A percentile compares a stretch with the other conserved stretches of the same genome.
These are phyloP conservation scores for Elysia chlorotica DNA, from an alignment of 1,140 invertebrate genomes.

Conservation along the genomic window DNA sequence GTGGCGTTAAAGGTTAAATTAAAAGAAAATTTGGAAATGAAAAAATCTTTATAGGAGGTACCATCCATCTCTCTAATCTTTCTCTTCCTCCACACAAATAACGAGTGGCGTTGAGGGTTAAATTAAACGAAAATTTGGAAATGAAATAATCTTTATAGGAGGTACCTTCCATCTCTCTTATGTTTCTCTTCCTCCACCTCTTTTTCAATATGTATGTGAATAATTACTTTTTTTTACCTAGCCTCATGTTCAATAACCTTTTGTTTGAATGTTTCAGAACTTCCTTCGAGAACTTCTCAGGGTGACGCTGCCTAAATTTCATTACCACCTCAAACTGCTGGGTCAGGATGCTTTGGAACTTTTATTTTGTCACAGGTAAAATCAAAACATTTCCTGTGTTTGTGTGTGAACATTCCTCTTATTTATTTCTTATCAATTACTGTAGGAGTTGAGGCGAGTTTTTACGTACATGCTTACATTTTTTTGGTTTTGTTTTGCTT, in stretches of 20 bases:
- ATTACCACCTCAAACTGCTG: slow-evolving; percentile 78
- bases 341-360: slow-evolving; percentile 81
- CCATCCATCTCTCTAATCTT: not conserved
- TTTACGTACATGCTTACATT: too few species aligned
- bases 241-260: too few species aligned
- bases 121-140: not conserved
- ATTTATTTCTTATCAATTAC: too few species aligned
- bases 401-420: too few species aligned
- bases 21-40: not conserved
- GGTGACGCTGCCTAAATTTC: slow-evolving; percentile 86
- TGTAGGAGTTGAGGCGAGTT: too few species aligned
- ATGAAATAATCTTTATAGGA: not conserved
- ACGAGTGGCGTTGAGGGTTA: not conserved
- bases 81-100: too few species aligned
- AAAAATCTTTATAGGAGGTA: not conserved
- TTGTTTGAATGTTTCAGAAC: slow-evolving; percentile 67
- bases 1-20: not conserved
- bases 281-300: slow-evolving; percentile 85
- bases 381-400: too few species aligned
- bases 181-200: too few species aligned
- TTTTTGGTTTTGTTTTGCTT: too few species aligned
- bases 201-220: too few species aligned
- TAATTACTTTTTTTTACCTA: too few species aligned
- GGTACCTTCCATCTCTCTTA: not conserved
- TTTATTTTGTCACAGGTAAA: slow-evolving; percentile 71